Evolutionary conservation across 2,888 invertebrate genomes (phyloP).

Genomic region (Baronia brevicornis): DNA sequence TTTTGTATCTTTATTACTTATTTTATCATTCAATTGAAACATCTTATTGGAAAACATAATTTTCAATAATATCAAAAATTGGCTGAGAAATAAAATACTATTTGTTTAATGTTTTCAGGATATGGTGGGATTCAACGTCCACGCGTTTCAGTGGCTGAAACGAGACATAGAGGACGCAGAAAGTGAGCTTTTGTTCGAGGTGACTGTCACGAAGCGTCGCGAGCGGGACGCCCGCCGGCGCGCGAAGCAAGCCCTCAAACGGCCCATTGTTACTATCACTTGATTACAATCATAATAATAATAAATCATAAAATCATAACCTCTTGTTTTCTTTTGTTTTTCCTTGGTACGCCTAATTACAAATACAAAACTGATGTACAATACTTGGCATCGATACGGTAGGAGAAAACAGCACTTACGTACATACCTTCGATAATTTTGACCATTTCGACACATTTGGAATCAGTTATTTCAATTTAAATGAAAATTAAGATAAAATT

Average conservation of each 20-base stretch:
- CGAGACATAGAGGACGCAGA: conserved; percentile 84
- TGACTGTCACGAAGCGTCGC: conserved; percentile 79
- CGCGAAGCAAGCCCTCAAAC: conserved; percentile 78
- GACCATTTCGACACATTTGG: too few species aligned
- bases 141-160: conserved; percentile 85
- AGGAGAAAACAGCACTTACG: too few species aligned
- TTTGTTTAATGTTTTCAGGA: conserved; percentile 72
- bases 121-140: conserved; percentile 88
- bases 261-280: conserved; percentile 66
- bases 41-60: too few species aligned
- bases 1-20: too few species aligned
- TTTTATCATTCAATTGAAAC: too few species aligned
- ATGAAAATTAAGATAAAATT: too few species aligned
- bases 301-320: background rate
- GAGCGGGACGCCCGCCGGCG: conserved; percentile 79
- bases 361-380: too few species aligned
- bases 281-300: conserved; percentile 26
- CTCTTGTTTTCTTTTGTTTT: conserved; percentile 10
- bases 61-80: too few species aligned
- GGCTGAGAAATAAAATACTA: background rate
- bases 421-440: too few species aligned
- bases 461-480: too few species aligned
- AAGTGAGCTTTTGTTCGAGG: conserved; percentile 85
- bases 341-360: too few species aligned
- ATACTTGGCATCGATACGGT: too few species aligned